These are phyloP conservation scores for Geophilus truncorum DNA, from an alignment of 2,888 invertebrate genomes.

Conservation along the genomic window DNA sequence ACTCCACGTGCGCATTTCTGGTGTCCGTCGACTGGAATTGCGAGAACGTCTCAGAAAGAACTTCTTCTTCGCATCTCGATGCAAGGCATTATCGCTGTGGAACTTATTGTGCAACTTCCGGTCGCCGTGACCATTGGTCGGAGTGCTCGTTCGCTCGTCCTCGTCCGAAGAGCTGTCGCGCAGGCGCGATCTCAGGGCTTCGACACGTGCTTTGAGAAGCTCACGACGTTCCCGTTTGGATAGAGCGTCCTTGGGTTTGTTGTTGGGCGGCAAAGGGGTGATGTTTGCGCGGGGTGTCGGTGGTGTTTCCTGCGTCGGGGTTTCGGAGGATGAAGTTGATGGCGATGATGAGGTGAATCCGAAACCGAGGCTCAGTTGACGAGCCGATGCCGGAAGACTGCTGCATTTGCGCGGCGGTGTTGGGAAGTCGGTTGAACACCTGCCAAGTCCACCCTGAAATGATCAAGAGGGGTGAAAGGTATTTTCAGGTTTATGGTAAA, in stretches of 20 bases:
- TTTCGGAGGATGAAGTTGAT: neutral
- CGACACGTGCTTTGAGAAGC: constrained; percentile 40
- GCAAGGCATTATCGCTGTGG: constrained; percentile 35
- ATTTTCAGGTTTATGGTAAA: too few relatives aligned
- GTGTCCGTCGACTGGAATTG: neutral
- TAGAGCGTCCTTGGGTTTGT: constrained; percentile 32
- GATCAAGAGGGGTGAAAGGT: neutral
- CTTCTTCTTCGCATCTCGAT: constrained; percentile 51
- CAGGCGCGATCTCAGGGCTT: constrained; percentile 38
- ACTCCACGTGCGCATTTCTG: constrained; percentile 9
- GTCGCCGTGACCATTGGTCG: neutral
- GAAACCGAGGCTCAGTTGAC: neutral
- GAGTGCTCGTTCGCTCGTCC: neutral
- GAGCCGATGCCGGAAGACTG: constrained; percentile 22
- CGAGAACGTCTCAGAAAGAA: neutral
- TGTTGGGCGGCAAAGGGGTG: neutral
- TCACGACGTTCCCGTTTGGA: constrained; percentile 40
- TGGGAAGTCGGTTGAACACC: neutral
- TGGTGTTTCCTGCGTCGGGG: neutral
- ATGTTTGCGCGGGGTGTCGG: neutral
- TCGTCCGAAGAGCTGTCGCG: constrained; percentile 42
- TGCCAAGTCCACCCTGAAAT: constrained; percentile 15
- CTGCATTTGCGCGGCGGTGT: neutral
- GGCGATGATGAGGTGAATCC: neutral
- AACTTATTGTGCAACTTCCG: constrained; percentile 28